Evolutionary conservation across 2,113 vertebrate genomes (phyloP).

Genomic region (Pelecanoides urinatrix): DNA sequence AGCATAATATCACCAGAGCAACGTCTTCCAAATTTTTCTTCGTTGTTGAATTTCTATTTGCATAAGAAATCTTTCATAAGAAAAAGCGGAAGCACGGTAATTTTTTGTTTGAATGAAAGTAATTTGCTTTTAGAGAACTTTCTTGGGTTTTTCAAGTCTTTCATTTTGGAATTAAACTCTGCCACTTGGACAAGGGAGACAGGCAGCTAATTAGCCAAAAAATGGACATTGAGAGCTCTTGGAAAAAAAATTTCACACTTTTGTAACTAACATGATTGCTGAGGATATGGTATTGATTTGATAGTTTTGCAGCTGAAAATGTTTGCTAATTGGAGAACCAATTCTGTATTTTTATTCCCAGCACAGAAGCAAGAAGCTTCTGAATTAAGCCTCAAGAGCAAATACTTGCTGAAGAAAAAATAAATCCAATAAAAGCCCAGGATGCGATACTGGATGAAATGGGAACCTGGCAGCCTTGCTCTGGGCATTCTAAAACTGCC

Average conservation of each 20-base stretch:
- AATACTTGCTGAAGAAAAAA: constrained; percentile 28
- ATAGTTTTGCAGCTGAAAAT: constrained; percentile 41
- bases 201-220: constrained; percentile 52
- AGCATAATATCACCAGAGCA: not conserved
- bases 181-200: constrained; percentile 3
- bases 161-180: constrained; percentile 31
- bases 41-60: not conserved
- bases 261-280: constrained; percentile 41
- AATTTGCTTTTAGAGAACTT: not conserved
- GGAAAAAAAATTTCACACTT: not conserved
- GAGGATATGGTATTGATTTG: constrained; percentile 54
- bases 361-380: constrained; percentile 17
- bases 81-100: not conserved
- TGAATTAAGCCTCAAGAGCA: constrained; percentile 12
- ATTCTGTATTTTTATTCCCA: constrained; percentile 23
- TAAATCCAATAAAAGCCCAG: not conserved
- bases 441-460: not conserved
- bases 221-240: constrained; percentile 15
- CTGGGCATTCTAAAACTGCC: not conserved
- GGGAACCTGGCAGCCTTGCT: not conserved
- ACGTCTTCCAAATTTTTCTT: not conserved
- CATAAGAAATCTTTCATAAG: not conserved
- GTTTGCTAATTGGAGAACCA: constrained; percentile 46
- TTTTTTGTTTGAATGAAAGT: not conserved
- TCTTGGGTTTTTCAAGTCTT: not conserved